Base-by-base conservation (phyloP, 2,888 invertebrate genomes). In the Thera britannica region DNA sequence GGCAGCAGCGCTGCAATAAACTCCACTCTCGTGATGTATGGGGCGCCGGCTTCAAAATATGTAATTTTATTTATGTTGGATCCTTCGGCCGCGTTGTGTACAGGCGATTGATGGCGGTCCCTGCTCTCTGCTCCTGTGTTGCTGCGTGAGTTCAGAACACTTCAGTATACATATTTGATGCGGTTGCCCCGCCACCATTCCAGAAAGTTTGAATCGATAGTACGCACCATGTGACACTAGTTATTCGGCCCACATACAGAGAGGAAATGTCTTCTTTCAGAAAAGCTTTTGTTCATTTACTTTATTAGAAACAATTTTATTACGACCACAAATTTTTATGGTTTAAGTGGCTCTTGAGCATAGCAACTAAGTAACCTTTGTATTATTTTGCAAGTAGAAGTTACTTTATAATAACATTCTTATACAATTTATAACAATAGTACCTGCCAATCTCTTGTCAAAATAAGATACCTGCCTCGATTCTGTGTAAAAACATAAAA, bases 121-220 rank as follows among this genome's bases (percentile, higher is more conserved):
- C 74, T 38, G 23, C 23, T 23, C 23, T 23, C 23, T 68, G 83
- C 81, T 81, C 72, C 76, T 74, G 64, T 75, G 65, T 59, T 69
- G 66, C 69, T 72, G 77, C 76, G 79, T 79, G 79, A 78, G 80
- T 77, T 78, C 76, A 78, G 79, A 80, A 83, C 78, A 78, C 75
- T 76, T 75, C 74, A 78, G 79, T 79, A 85, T 89, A 86, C 88
- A 89, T 89, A 88, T 88, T 88, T 85, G 81, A 88, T 88, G 84
- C 78, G 76, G 73, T 72, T 79, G 77, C 73, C 76, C 76, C 70
- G 75, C 74, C 70, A 76, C 75, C 80, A 74, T 75, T 75, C 75
- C 74, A 78, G 74, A 77, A 74, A 77, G 75, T 77, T 75, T 72
- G 83, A 87, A 88, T 88, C 88, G 80, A 88, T 88, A 87, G 79